Conservation (phyloP, 1,140 invertebrate genomes). For the Ceratosolen solmsi region DNA sequence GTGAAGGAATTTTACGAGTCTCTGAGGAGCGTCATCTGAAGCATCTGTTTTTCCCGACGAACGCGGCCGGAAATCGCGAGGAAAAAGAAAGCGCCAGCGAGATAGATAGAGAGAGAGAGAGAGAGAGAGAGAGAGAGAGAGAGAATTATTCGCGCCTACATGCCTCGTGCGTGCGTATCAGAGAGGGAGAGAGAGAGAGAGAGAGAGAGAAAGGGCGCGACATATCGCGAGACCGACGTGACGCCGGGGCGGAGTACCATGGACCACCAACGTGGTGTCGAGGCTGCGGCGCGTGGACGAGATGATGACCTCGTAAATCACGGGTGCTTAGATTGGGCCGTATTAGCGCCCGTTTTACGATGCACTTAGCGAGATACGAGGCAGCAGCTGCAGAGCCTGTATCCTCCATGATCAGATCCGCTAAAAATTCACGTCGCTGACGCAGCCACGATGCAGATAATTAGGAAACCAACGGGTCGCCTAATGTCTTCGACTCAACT, state of each 20-base stretch:
- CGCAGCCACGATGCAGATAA: not conserved
- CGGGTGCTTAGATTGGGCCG: slow-evolving; percentile 65
- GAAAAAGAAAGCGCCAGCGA: not conserved
- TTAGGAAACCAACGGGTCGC: not conserved
- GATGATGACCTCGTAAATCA: slow-evolving; percentile 69
- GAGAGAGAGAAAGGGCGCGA: not conserved
- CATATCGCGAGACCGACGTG: slow-evolving; percentile 1
- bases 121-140: no score
- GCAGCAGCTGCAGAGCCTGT: not conserved
- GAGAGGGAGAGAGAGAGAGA: slow-evolving; percentile 3
- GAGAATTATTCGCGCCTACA: no score
- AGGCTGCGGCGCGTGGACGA: slow-evolving; percentile 62
- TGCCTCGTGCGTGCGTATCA: no score
- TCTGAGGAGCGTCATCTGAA: slow-evolving; percentile 23
- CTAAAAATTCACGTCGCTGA: slow-evolving; percentile 36
- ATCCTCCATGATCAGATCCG: not conserved
- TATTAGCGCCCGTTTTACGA: slow-evolving; percentile 69
- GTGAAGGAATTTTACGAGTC: slow-evolving; percentile 49
- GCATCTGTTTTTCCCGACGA: slow-evolving; percentile 46
- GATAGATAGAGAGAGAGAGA: not conserved
- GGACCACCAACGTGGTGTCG: slow-evolving; percentile 51
- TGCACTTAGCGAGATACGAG: slow-evolving; percentile 58
- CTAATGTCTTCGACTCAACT: not conserved
- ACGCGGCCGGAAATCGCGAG: slow-evolving; percentile 27
- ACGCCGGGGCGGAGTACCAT: not conserved